Base-by-base conservation (phyloP, 35 echinoderm and acorn worm species). In the Antedon bifida region DNA sequence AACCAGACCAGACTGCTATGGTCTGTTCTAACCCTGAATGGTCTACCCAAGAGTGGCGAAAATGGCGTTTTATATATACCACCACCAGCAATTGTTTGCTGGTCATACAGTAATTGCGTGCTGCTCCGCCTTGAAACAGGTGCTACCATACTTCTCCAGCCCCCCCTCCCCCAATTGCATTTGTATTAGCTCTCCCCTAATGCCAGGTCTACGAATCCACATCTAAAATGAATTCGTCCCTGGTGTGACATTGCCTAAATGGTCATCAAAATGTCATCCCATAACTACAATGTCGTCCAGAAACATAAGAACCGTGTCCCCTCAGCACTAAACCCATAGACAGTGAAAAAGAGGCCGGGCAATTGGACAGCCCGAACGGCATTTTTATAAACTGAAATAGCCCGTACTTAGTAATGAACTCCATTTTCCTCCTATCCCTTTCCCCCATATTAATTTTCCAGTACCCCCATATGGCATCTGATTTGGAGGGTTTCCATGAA, bases 261-360 rank as follows among this genome's bases (percentile, higher is more conserved):
- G 77, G 21, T 79, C 74, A 0, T 46, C 5, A 21, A 86, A 85
- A 75, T 32, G 30, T 8, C 13, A 23, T 13, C 75, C 83, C 3
- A 86, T 38, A n/a, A 88, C 34, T 10, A 90, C 74, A 34, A 90
- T 73, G 75, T 89, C 82, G 39, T 88, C 79, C 56, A 88, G 82
- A 35, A 39, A 83, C 0, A 46, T 34, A 29, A 84, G 74, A 0
- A 30, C 34, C 5, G 36, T 75, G 8, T 81, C 74, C 10, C 82
- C n/a, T 30, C 29, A 78, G 34, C 28, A 84, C 38, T 42, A 42
- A 42, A 14, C 38, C 38, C 38, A 42, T 42, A 7, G 75, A 17
- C 23, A 34, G n/a, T n/a, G n/a, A n/a, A n/a, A n/a, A n/a, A n/a
- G n/a, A n/a, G n/a, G n/a, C n/a, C n/a, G n/a, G n/a, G 85, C 78